Evolutionary conservation across 1,140 invertebrate genomes (phyloP), one percentile per base, ranked within the genome.

Genomic region (Antheraea mylitta): DNA sequence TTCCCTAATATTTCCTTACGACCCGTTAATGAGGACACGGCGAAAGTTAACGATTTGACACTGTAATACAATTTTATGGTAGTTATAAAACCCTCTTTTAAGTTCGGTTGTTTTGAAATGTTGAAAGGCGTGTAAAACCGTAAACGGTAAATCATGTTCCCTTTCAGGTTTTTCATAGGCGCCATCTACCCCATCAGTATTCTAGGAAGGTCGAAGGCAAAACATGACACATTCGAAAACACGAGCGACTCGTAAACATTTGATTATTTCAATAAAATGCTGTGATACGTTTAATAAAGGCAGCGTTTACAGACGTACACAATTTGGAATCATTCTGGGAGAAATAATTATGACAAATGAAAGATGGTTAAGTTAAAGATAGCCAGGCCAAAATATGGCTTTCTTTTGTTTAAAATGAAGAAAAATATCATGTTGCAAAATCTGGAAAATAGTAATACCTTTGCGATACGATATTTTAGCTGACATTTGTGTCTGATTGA

Each of bases 11-110:
- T 53, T 53, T 53, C 45, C 45, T 53, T 53, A 53, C 45, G 45
- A 53, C 16, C 45, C 45, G 45, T 53, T 53, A 53, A 53, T 53
- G 45, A 53, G 45, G 45, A n/a, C 45, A 53, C 45, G 45, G 45
- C 11, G 45, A 53, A 53, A 53, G 45, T 53, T 53, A 53, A 53
- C 45, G 45, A 53, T 53, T 53, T 53, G 45, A 53, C 45, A 53
- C 45, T n/a, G 45, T 53, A 53, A 53, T 53, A 53, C 45, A 53
- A 53, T 53, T 53, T 53, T 53, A 53, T 53, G 45, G 45, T 53
- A 53, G 45, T 53, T 53, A 53, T 53, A 53, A 53, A 53, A 53
- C 45, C 45, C 45, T 53, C 45, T 53, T 53, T 53, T 53, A 53
- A 53, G 45, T 53, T 53, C 45, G 45, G 45, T 53, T 53, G 45